These are phyloP conservation scores for Euleptes europaea DNA, from an alignment of 2,113 vertebrate genomes.

Conservation along the genomic window DNA sequence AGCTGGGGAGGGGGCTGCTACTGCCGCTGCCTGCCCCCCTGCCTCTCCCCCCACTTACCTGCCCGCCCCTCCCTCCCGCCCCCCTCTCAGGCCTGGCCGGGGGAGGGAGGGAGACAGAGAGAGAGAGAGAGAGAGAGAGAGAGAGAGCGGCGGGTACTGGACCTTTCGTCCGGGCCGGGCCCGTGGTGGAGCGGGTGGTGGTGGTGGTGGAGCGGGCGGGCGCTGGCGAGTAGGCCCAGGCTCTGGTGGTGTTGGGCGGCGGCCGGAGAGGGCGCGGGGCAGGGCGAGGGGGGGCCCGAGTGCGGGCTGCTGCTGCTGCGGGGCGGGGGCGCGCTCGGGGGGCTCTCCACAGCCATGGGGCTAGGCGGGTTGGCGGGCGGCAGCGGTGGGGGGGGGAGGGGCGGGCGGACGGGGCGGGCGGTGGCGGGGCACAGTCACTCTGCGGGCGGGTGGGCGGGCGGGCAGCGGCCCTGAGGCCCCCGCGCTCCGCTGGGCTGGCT, in stretches of 20 bases:
- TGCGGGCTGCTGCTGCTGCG: conserved; percentile 63
- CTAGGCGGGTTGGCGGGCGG: too few species aligned
- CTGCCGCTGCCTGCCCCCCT: too few species aligned
- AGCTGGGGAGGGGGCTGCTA: neutral
- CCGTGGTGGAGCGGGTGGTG: conserved; percentile 67
- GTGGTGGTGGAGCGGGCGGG: conserved; percentile 55
- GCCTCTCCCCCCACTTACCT: neutral
- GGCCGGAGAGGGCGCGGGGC: conserved; percentile 27
- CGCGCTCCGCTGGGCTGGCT: neutral
- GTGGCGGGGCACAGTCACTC: too few species aligned
- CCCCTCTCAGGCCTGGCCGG: neutral
- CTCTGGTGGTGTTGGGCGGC: conserved; percentile 78
- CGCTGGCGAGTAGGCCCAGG: conserved; percentile 27
- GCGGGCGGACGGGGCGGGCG: conserved; percentile 75
- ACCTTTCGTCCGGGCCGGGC: conserved; percentile 91
- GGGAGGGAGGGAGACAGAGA: neutral
- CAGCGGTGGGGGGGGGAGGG: neutral
- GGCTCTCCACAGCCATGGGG: conserved; percentile 90
- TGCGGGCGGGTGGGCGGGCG: conserved; percentile 49
- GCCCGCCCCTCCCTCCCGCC: neutral
- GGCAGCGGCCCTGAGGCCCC: conserved; percentile 1
- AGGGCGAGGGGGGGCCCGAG: conserved; percentile 26
- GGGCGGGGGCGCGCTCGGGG: conserved; percentile 88
- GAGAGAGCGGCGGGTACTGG: conserved; percentile 77
- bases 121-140: neutral